A percentile compares a stretch with the other conserved stretches of the same genome.
Evolutionary conservation across 2,888 invertebrate species (phyloP).

Genomic region (Pristionchus fissidentatus): DNA sequence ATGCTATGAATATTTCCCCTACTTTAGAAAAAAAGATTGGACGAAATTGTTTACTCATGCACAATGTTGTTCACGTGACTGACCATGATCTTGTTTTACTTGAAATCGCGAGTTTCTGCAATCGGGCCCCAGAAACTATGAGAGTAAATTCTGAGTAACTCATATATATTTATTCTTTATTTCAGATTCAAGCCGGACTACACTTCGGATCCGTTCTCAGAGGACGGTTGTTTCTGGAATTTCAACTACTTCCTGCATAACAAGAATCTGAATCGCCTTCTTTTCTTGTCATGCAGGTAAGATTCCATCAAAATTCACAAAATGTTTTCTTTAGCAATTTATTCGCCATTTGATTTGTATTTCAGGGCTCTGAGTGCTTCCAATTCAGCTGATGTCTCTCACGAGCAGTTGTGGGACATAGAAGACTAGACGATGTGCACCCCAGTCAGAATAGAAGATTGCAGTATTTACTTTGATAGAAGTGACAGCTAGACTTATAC

Average conservation of each 20-base stretch:
- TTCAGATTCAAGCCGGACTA: slow-evolving; percentile 94
- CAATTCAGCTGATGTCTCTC: slow-evolving; percentile 45
- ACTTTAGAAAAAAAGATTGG: not conserved
- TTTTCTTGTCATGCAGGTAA: slow-evolving; percentile 92
- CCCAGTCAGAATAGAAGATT: not conserved
- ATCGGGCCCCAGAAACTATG: not conserved
- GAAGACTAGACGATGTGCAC: slow-evolving; percentile 41
- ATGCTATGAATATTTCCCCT: slow-evolving; percentile 39
- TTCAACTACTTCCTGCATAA: slow-evolving; percentile 99
- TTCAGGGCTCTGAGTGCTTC: slow-evolving; percentile 34
- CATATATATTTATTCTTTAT: not conserved
- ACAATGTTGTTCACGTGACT: slow-evolving; percentile 26
- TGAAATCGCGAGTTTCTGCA: not conserved
- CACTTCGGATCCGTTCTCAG: slow-evolving; percentile 96
- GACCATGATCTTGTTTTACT: slow-evolving; percentile 27
- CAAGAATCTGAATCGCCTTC: slow-evolving; percentile 93
- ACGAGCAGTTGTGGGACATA: slow-evolving; percentile 52
- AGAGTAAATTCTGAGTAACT: not conserved
- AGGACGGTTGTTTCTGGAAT: slow-evolving; percentile 97
- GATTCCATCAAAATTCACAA: not conserved
- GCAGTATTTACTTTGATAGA: slow-evolving; percentile 23
- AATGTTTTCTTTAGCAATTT: not conserved
- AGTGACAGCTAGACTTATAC: not conserved
- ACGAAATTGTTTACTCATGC: slow-evolving; percentile 18
- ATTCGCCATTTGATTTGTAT: not conserved